Evolutionary conservation across 2,113 vertebrate species (phyloP).

Genomic region (Percina caprodes): DNA sequence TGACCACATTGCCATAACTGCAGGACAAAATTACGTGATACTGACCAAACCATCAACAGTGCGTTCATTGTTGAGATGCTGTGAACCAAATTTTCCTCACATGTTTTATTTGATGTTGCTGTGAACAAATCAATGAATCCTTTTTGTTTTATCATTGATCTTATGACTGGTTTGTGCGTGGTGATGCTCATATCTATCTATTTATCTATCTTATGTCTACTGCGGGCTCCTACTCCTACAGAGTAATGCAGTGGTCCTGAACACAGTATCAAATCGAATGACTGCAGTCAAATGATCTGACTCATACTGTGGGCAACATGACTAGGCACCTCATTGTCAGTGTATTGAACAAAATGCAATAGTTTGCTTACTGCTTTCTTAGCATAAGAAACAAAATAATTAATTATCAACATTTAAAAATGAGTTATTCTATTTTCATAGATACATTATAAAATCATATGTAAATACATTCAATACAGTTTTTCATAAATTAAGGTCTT

Average conservation of each 20-base stretch:
- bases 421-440: not conserved
- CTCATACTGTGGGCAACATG: slow-evolving; percentile 39
- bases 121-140: not conserved
- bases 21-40: slow-evolving; percentile 23
- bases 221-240: not conserved
- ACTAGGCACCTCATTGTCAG: slow-evolving; percentile 17
- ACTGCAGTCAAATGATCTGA: slow-evolving; percentile 37
- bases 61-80: slow-evolving; percentile 30
- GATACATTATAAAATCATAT: not conserved
- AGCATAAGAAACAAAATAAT: not conserved
- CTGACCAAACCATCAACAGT: slow-evolving; percentile 35
- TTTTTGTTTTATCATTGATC: slow-evolving; percentile 1
- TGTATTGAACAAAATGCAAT: slow-evolving; percentile 13
- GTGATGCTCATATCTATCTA: not conserved
- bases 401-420: not conserved
- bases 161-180: not conserved
- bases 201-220: not conserved
- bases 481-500: not conserved
- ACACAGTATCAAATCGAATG: slow-evolving; percentile 23
- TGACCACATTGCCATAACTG: slow-evolving; percentile 14
- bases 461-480: not conserved
- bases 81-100: not conserved
- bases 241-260: slow-evolving; percentile 10
- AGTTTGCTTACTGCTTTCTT: not conserved
- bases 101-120: slow-evolving; percentile 8